Base-by-base conservation (phyloP, 1,140 invertebrate genomes). In the Eupristina koningsbergeri region DNA sequence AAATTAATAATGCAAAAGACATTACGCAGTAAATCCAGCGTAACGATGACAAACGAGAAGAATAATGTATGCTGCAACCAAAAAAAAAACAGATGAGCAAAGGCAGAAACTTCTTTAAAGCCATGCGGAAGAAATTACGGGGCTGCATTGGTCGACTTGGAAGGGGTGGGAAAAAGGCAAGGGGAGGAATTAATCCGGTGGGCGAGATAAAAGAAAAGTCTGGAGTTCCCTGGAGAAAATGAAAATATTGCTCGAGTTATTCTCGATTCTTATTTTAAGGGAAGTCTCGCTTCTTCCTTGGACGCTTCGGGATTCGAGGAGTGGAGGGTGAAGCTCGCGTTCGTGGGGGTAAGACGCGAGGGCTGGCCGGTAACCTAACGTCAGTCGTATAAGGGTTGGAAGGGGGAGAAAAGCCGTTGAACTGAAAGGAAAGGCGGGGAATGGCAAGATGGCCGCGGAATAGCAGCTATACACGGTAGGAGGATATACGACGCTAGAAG, bases 391-490 rank as follows among this genome's bases (percentile, higher is more conserved):
- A 22, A 39, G 53, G 34, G 69, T n/a, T 36, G 26, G 34, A n/a
- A 74, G 47, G 69, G n/a, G 39, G 71, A 13, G 45, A 81, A 45
- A 22, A 64, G 58, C 41, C 41, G 74, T 19, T 41, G 36, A 31
- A 31, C 39, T 73, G 29, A 63, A 76, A 50, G 74, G 73, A n/a
- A 47, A 53, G 81, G 81, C 61, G 81, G 81, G 74, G 74, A 50
- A 61, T 73, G 34, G 50, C 82, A 83, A 83, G 82, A 83, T 83
- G 82, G 82, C 82, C 82, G 80, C 71, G 36, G 17, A 29, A 15
- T 22, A 19, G 22, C 47, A 41, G 19, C 22, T 36, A 31, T 39
- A 29, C 17, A 9, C 7, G 19, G 45, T 41, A 31, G 74, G 26
- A 41, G 64, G 47, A 53, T n/a, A 47, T 53, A 81, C 36, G 39